Evolutionary conservation across 2,113 vertebrate species (phyloP).

Genomic region (Narcine bancroftii): DNA sequence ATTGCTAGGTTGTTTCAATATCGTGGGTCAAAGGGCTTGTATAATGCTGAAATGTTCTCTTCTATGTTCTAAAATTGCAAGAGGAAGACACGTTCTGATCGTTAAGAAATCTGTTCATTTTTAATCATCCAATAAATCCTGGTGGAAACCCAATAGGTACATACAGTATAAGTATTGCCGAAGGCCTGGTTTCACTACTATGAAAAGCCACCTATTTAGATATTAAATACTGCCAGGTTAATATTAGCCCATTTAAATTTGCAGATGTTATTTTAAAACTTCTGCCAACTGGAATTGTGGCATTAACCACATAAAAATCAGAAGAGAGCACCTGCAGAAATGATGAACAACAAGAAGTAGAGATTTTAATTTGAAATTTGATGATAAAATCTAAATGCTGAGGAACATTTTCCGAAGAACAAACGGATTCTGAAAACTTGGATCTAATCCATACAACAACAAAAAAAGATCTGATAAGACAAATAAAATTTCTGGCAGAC

Average conservation of each 20-base stretch:
- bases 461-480: neutral
- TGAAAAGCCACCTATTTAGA: neutral
- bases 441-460: neutral
- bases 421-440: neutral
- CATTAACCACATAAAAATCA: neutral
- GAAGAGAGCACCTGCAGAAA: neutral
- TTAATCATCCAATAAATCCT: neutral
- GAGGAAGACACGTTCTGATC: neutral
- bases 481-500: neutral
- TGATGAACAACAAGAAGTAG: neutral
- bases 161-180: neutral
- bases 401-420: neutral
- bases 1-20: too few species aligned
- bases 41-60: too few species aligned
- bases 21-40: too few species aligned
- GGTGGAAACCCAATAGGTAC: neutral
- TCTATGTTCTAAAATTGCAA: neutral
- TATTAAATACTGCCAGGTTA: neutral
- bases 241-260: neutral
- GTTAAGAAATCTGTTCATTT: neutral
- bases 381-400: neutral
- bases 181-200: neutral
- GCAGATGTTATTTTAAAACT: neutral
- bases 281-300: neutral
- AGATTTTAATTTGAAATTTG: neutral